A percentile compares a stretch with the other conserved stretches of the same genome.
These are phyloP conservation scores for Phrynosoma blainvillii DNA, from an alignment of 2,113 vertebrate species.

Conservation along the genomic window DNA sequence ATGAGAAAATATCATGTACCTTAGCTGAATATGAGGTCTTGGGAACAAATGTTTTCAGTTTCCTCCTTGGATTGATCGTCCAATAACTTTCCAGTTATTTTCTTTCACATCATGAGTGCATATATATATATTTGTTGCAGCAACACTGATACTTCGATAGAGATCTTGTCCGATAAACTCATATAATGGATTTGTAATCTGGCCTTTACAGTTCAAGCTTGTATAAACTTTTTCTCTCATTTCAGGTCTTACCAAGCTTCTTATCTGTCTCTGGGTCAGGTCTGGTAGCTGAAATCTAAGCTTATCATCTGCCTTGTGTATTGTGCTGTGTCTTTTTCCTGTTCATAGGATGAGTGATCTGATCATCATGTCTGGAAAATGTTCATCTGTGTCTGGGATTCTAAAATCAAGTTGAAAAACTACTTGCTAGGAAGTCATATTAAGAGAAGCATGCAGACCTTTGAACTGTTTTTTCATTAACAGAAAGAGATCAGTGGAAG, in stretches of 20 bases:
- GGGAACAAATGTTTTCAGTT: neutral
- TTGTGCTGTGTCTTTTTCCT: neutral
- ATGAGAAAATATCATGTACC: neutral
- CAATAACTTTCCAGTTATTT: neutral
- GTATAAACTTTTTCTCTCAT: constrained; percentile 9
- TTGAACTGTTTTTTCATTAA: neutral
- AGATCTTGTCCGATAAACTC: neutral
- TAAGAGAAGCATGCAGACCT: neutral
- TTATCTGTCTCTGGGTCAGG: neutral
- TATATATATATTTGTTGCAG: neutral
- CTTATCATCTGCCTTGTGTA: neutral
- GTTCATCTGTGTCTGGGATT: neutral
- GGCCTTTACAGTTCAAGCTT: constrained; percentile 1
- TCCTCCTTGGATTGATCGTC: neutral
- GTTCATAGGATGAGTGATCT: neutral
- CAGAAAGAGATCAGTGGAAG: neutral
- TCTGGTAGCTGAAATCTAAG: too few species aligned
- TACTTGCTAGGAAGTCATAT: neutral
- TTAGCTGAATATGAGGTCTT: neutral
- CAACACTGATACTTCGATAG: neutral
- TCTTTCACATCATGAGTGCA: neutral
- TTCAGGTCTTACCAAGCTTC: neutral
- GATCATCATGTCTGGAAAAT: neutral
- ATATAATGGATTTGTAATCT: constrained; percentile 4
- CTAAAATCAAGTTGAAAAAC: neutral